These are phyloP conservation scores for Pandemis corylana DNA, from an alignment of 2,888 invertebrate genomes.

Conservation along the genomic window DNA sequence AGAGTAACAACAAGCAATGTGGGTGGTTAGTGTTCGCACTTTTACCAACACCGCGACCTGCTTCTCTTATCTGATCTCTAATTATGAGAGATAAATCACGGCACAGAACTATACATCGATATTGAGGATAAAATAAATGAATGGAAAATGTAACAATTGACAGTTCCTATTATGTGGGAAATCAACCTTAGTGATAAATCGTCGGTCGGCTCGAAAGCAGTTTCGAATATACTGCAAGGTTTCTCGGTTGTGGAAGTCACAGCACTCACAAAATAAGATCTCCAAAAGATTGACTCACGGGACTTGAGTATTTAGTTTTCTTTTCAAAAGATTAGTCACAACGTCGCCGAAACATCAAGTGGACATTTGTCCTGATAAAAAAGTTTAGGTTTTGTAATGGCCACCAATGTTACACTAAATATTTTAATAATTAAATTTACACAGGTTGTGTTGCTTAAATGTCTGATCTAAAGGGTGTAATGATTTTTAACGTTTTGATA, in stretches of 20 bases:
- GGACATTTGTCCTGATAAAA: slow-evolving; percentile 84
- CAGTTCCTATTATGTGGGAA: slow-evolving; percentile 76
- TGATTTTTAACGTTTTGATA: slow-evolving; percentile 67
- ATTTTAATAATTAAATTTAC: slow-evolving; percentile 65
- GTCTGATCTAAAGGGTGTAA: slow-evolving; percentile 55
- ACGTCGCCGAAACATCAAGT: slow-evolving; percentile 85
- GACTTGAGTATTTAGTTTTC: slow-evolving; percentile 66
- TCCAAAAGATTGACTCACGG: slow-evolving; percentile 61
- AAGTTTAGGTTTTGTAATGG: slow-evolving; percentile 85
- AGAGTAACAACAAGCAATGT: slow-evolving; percentile 81
- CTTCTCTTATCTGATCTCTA: slow-evolving; percentile 52
- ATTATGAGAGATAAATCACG: slow-evolving; percentile 44
- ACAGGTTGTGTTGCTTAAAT: slow-evolving; percentile 56
- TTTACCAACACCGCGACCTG: slow-evolving; percentile 62
- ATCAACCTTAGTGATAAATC: slow-evolving; percentile 74
- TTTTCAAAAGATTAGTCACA: slow-evolving; percentile 79
- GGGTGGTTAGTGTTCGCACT: slow-evolving; percentile 67
- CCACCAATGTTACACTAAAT: slow-evolving; percentile 83
- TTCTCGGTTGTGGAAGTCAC: slow-evolving; percentile 58
- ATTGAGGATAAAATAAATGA: slow-evolving; percentile 60
- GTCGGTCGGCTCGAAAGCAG: slow-evolving; percentile 74
- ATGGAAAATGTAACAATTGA: slow-evolving; percentile 77
- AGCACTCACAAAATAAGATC: slow-evolving; percentile 62
- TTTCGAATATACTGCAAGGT: slow-evolving; percentile 64
- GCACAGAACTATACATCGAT: slow-evolving; percentile 49